Evolutionary conservation across 2,797 vertebrate species (phyloP).

Genomic region (Rhinatrema bivittatum): DNA sequence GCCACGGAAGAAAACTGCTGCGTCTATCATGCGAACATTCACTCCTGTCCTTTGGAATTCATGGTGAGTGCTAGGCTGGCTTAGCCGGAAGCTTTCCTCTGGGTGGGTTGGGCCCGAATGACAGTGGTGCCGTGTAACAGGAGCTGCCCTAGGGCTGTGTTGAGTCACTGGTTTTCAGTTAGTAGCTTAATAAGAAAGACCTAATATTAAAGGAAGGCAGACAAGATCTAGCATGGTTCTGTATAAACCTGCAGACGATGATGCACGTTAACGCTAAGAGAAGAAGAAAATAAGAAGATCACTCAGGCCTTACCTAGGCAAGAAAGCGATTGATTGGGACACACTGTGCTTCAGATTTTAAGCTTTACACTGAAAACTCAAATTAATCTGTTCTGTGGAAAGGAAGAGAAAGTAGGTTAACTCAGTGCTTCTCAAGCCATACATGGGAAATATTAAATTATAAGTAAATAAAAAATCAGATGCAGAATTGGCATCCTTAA

Average conservation of each 20-base stretch:
- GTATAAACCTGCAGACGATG: conserved; percentile 8
- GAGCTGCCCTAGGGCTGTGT: conserved; percentile 8
- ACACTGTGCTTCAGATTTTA: too few species aligned
- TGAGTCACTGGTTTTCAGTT: conserved; percentile 31
- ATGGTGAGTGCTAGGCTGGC: conserved; percentile 40
- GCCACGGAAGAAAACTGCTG: conserved; percentile 59
- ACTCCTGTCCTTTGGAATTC: conserved; percentile 49
- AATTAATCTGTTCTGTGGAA: too few species aligned
- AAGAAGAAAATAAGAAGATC: background rate
- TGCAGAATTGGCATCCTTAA: too few species aligned
- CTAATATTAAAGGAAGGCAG: conserved; percentile 25
- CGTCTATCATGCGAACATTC: conserved; percentile 54
- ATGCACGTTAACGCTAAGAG: conserved; percentile 1
- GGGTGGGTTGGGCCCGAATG: conserved; percentile 6
- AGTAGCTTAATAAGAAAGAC: conserved; percentile 12
- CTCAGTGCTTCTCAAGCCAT: too few species aligned
- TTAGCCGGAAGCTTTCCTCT: conserved; percentile 21
- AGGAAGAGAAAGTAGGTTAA: too few species aligned
- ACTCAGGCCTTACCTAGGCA: too few species aligned
- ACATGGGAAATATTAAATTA: too few species aligned
- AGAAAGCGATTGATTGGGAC: too few species aligned
- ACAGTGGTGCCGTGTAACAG: conserved; percentile 24
- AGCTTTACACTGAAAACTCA: too few species aligned
- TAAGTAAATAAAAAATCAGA: too few species aligned
- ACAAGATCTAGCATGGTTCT: conserved; percentile 18